Base-by-base conservation (phyloP, 2,888 invertebrate genomes). In the Coelinius sp. region DNA sequence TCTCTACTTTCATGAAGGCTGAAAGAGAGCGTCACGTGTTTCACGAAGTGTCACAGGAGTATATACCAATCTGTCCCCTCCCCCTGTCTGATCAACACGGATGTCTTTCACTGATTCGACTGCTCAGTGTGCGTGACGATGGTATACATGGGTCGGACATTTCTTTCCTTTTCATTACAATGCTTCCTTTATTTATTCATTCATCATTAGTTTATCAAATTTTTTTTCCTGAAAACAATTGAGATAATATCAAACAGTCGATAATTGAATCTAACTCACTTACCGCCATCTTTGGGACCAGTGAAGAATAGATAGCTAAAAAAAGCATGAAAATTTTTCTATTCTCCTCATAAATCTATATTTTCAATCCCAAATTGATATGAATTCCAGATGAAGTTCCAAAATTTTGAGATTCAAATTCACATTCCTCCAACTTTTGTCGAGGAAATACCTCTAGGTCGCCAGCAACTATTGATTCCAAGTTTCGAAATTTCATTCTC, bases 391-490 rank as follows among this genome's bases (percentile, higher is more conserved):
- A 59, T 49, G 17, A 20, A 17, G 7, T 20, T 5, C 49, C 1
- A 49, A 4, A 46, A 46, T 20, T 8, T 14, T 2, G 7, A 17
- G 22, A 46, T 17, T 46, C 14, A 6, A 46, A 46, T n/a, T 46
- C 27, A 22, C 25, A 14, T 25, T 49, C 27, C 27, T 49, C 38
- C 38, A 27, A 44, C 24, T 20, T 31, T 27, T 3, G 20, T 38
- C 24, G 8, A 25, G 27, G 12, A 44, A 65, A 65, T 65, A 46
- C 46, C 63, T 1, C 35, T 41, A 10, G 65, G 27, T 49, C 46
- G 65, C 20, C 3, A n/a, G 46, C 17, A 20, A 68, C 44, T 68
- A 68, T 68, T 68, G 68, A 68, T 68, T 53, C 31, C 62, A 62
- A 62, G 68, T 68, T 68, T 27, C 20, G 27, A 63, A 56, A 68